phyloP scores from a whole-genome alignment of 2,113 vertebrate genomes.

The Solea solea region DNA sequence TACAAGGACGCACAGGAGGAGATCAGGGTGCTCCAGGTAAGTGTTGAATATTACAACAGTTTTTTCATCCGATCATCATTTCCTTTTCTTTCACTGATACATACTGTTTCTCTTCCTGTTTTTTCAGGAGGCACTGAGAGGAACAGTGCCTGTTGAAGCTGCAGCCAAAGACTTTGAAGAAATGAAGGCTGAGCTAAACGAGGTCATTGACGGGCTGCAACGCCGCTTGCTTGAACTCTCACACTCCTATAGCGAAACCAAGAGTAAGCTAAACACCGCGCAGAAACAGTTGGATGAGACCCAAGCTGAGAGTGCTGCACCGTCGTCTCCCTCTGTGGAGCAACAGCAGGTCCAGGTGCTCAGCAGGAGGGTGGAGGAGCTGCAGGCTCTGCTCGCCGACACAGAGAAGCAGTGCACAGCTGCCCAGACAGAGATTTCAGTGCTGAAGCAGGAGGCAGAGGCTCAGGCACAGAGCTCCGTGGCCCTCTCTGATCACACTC shows the following conservation, averaged over 20 bases:
- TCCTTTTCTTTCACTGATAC: background rate
- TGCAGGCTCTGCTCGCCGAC: conserved; percentile 82
- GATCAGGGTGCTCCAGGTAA: conserved; percentile 85
- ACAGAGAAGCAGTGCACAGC: conserved; percentile 81
- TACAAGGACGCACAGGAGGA: conserved; percentile 93
- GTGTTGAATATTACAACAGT: background rate
- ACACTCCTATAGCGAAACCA: conserved; percentile 91
- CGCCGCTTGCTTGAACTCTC: conserved; percentile 89
- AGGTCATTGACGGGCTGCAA: conserved; percentile 87
- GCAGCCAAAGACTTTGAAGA: conserved; percentile 86
- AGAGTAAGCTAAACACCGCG: conserved; percentile 84
- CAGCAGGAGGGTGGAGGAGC: conserved; percentile 81
- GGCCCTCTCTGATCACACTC: conserved; percentile 86
- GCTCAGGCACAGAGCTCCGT: conserved; percentile 86
- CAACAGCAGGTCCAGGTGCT: conserved; percentile 54
- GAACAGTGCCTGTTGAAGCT: conserved; percentile 81
- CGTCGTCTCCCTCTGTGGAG: conserved; percentile 36
- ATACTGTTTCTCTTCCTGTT: background rate
- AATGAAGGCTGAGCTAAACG: conserved; percentile 83
- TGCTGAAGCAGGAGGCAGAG: conserved; percentile 85
- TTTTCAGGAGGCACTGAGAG: conserved; percentile 84
- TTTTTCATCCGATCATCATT: too few relatives aligned
- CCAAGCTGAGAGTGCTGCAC: conserved; percentile 11
- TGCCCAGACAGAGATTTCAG: conserved; percentile 82
- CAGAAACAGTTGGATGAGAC: conserved; percentile 79